Conservation (phyloP, 2,888 invertebrate genomes). For the Conchocele bisecta region DNA sequence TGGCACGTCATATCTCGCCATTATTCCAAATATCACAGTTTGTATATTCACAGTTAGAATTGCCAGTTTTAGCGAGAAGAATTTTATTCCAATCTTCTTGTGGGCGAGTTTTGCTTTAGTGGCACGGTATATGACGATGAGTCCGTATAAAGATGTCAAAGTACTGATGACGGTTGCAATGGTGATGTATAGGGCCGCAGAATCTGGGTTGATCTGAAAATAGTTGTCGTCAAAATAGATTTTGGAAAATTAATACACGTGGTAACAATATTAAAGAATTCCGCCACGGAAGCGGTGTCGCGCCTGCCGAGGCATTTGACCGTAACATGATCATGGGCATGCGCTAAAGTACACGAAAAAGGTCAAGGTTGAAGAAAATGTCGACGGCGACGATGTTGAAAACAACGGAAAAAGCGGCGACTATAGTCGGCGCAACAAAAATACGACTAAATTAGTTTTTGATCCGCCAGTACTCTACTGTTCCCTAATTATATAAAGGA, state of each 20-base stretch:
- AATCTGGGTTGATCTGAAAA: conserved; percentile 13
- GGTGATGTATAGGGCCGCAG: conserved; percentile 43
- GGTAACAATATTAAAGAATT: no score
- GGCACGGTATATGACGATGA: conserved; percentile 52
- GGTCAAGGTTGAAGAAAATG: no score
- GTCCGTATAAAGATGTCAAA: conserved; percentile 54
- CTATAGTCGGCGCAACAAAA: no score
- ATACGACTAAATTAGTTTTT: no score
- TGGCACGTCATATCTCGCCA: conserved; percentile 48
- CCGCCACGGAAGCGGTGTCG: no score
- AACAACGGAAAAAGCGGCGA: no score
- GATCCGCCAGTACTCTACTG: no score
- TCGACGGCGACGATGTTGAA: not conserved
- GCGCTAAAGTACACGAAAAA: no score
- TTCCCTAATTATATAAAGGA: no score
- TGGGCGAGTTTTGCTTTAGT: conserved; percentile 31
- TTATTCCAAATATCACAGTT: conserved; percentile 35
- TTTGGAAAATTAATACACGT: no score
- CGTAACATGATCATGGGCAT: no score
- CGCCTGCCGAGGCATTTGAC: no score
- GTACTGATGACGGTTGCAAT: conserved; percentile 51
- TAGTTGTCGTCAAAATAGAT: not conserved
- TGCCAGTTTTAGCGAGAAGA: conserved; percentile 46
- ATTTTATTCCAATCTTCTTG: conserved; percentile 46
- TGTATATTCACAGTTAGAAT: conserved; percentile 56